Evolutionary conservation across 2,888 invertebrate species (phyloP).

Genomic region (Plagodis pulveraria): DNA sequence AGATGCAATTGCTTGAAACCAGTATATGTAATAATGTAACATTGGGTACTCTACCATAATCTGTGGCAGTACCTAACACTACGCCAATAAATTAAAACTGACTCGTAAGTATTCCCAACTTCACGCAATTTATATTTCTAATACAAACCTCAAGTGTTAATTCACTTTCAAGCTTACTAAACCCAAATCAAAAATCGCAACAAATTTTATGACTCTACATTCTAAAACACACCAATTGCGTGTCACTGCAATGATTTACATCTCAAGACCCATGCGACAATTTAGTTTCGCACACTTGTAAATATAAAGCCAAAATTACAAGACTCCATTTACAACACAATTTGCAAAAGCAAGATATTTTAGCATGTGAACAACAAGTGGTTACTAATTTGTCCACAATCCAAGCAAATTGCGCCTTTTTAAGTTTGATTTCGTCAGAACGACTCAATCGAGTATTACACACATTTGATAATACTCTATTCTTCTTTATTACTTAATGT

Average conservation of each 20-base stretch:
- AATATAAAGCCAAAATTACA: conserved; percentile 15
- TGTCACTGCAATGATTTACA: background rate
- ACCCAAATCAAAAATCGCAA: no score
- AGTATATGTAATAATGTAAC: background rate
- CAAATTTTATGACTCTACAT: conserved; percentile 6
- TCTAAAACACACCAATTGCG: background rate
- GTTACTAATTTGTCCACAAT: conserved; percentile 42
- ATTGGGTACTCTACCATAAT: no score
- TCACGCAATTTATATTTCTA: no score
- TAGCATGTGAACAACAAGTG: conserved; percentile 35
- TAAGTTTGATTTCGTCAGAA: conserved; percentile 34
- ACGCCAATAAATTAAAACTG: no score
- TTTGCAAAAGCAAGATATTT: conserved; percentile 30
- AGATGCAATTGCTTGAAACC: background rate
- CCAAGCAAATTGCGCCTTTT: conserved; percentile 35
- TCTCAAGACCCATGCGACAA: conserved; percentile 8
- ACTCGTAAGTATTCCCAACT: no score
- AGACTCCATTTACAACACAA: conserved; percentile 19
- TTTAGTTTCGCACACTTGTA: conserved; percentile 16
- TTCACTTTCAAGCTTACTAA: no score
- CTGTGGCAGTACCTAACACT: no score
- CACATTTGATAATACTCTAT: conserved; percentile 72
- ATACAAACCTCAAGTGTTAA: no score
- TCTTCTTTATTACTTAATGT: conserved; percentile 62
- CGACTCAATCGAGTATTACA: conserved; percentile 56